Evolutionary conservation across 2,888 invertebrate species (phyloP), one percentile per base, ranked within the genome.

Genomic region (Argyresthia albistria): DNA sequence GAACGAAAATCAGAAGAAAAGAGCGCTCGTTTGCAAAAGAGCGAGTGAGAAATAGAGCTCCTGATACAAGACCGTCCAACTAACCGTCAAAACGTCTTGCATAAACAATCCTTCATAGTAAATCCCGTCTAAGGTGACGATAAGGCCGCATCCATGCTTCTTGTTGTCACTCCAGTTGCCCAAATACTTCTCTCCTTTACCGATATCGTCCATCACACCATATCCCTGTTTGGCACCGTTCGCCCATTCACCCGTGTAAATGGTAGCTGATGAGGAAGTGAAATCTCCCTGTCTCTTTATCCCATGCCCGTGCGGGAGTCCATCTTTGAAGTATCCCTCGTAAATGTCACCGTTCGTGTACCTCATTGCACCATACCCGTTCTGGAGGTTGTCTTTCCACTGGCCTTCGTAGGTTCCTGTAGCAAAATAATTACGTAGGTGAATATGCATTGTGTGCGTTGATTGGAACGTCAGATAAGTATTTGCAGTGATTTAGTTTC

Each of bases 191-290:
- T 96, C 95, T 1, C 96, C 96, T 63, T 91, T 93, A 35, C 92
- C 89, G 50, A 95, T 93, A 64, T 96, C 94, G 67, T 97, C 96
- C 89, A 95, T 92, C 0, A 97, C 94, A 0, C 97, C 97, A 64
- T 97, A 97, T 0, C 97, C 97, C 60, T 93, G 92, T 60, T 92
- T 93, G 1, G 89, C 89, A 15, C 96, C 96, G 51, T 88, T 88
- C 11, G 89, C 87, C 93, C 96, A 97, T 66, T 96, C 96, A 0
- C 97, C 97, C n/a, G 96, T 94, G 70, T 97, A 97, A 58, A 95
- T 90, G 0, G 93, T 93, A 0, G 94, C 93, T 1, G 91, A 89
- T 1, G 92, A 91, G 0, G 93, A 89, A 53, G 92, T 93, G 66
- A 94, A 94, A 58, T 93, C 92, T 0, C 95, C 95, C 66, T 94